A percentile compares a stretch with the other conserved stretches of the same genome.
These are phyloP conservation scores for Ptychodera flava DNA, from an alignment of 35 echinoderm and acorn worm genomes.

Conservation along the genomic window DNA sequence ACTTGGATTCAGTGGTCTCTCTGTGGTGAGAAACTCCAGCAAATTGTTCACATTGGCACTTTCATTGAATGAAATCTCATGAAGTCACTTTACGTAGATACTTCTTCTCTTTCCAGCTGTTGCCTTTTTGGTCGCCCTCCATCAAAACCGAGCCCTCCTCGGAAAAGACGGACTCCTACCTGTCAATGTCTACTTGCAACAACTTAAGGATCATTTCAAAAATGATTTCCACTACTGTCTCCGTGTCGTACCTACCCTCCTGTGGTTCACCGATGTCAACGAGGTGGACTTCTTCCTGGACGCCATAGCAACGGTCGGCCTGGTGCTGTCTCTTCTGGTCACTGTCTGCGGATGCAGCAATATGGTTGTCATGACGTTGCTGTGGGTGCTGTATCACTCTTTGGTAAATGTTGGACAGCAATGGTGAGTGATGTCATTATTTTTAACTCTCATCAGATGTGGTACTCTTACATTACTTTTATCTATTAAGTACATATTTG, in stretches of 20 bases:
- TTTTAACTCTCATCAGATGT: too few species aligned
- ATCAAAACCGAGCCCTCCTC: slow-evolving; percentile 85
- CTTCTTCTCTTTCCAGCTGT: slow-evolving; percentile 44
- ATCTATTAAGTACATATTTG: too few species aligned
- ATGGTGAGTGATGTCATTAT: slow-evolving; percentile 55
- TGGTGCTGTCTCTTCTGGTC: slow-evolving; percentile 54
- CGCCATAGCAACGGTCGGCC: slow-evolving; percentile 61
- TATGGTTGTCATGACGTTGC: slow-evolving; percentile 78
- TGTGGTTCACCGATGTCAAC: slow-evolving; percentile 69
- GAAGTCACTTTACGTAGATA: too few species aligned
- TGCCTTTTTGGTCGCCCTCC: slow-evolving; percentile 81
- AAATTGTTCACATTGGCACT: too few species aligned
- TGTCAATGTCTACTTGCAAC: slow-evolving; percentile 63
- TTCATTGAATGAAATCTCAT: too few species aligned
- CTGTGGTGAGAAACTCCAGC: too few species aligned
- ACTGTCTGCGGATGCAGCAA: slow-evolving; percentile 65
- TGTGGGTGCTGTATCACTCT: slow-evolving; percentile 90
- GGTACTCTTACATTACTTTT: too few species aligned
- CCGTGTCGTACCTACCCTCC: slow-evolving; percentile 63
- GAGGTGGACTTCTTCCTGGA: slow-evolving; percentile 80
- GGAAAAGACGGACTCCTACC: slow-evolving; percentile 70
- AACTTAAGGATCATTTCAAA: slow-evolving; percentile 63
- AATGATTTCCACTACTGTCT: slow-evolving; percentile 29
- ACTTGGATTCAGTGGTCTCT: too few species aligned
- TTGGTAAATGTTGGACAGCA: slow-evolving; percentile 90